Evolutionary conservation across 1,140 invertebrate species (phyloP), one percentile per base, ranked within the genome.

Genomic region (Hyles vespertilio): DNA sequence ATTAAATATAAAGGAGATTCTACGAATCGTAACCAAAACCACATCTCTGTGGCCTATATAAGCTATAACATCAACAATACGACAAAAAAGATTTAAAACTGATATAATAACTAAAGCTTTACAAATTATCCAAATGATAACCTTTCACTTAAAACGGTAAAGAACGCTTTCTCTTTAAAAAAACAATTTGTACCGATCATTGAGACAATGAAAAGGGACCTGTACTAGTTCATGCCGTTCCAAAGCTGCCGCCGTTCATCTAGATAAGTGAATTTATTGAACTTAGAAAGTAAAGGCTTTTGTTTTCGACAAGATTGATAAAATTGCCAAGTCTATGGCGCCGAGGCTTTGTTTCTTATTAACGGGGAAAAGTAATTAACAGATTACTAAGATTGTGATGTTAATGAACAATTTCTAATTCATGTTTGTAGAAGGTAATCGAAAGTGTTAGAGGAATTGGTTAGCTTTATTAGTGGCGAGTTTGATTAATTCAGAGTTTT

Each of bases 211-310:
- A 67, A 66, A 76, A 63, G 52, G 54, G 63, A 61, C 62, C 61
- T 69, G 68, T 68, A 66, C 61, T 58, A 55, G 64, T 58, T 62
- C 56, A 59, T 63, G 66, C 58, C 40, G 65, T 66, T 57, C 45
- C 5, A 57, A 57, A 72, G 61, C 63, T 66, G 47, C 10, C 45
- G 32, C n/a, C 56, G 12, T 51, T 51, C 58, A 77, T 79, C 73
- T 74, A 64, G 74, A 79, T 76, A 72, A 76, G 63, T 66, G 61
- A 67, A 72, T 76, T 77, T 69, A 67, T 63, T 59, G 66, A 74
- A 70, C 60, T 63, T 76, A 75, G 76, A 79, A 79, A 79, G 71
- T 68, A 48, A 52, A 54, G 22, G 7, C 55, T 67, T 74, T 81
- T 76, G 69, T 79, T 74, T 73, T 62, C 60, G 56, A 60, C 54